Evolutionary conservation across 1,140 invertebrate species (phyloP).

Genomic region (Anastrepha obliqua): DNA sequence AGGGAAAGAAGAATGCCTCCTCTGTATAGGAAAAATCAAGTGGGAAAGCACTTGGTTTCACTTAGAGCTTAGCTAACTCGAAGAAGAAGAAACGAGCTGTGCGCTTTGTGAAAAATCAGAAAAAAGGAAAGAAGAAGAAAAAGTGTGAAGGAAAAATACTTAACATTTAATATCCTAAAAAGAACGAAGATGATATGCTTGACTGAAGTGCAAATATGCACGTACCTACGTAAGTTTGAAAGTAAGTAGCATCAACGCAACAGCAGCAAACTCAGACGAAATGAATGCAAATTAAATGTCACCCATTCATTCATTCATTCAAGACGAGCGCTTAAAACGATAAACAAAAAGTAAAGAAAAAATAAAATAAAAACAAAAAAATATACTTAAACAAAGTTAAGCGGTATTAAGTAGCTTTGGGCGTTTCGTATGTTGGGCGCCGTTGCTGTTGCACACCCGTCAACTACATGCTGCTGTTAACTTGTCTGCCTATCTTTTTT

Average conservation of each 20-base stretch:
- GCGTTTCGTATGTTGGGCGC: conserved; percentile 1
- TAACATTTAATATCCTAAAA: not conserved
- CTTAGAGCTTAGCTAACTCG: no score
- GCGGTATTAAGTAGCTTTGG: conserved; percentile 32
- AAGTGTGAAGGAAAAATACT: no score
- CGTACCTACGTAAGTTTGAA: not conserved
- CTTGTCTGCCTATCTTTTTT: not conserved
- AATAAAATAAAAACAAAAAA: not conserved
- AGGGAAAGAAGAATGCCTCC: no score
- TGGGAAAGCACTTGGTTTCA: no score
- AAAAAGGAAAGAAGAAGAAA: no score
- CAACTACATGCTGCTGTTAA: conserved; percentile 1
- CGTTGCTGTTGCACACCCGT: not conserved
- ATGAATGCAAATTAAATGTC: conserved; percentile 42
- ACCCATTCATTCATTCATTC: conserved; percentile 27
- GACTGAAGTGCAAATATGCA: conserved; percentile 11
- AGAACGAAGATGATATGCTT: conserved; percentile 9
- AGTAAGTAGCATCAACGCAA: not conserved
- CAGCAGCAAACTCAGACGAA: not conserved
- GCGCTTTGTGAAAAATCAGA: no score
- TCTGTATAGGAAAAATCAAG: no score
- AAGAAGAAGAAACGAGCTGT: no score
- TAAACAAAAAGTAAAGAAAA: not conserved
- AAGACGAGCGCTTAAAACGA: not conserved
- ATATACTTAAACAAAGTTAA: conserved; percentile 28